Conservation (phyloP, 2,888 invertebrate genomes). For the Leucoma salicis region DNA sequence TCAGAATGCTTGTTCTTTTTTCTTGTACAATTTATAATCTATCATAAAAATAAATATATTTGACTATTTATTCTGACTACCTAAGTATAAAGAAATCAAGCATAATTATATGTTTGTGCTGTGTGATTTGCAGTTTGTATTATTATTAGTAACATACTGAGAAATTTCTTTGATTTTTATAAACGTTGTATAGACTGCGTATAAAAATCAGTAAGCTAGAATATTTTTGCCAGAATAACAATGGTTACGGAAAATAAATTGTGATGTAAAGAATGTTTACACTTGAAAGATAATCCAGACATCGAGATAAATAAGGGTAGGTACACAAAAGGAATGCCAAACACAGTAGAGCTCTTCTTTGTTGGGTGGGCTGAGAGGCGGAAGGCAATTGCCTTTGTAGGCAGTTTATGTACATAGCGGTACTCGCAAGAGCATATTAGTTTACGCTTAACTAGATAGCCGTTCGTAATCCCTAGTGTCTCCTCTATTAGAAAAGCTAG, state of each 20-base stretch:
- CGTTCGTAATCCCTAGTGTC: slow-evolving; percentile 8
- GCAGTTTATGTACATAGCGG: slow-evolving; percentile 53
- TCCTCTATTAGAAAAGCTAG: not conserved
- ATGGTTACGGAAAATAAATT: slow-evolving; percentile 23
- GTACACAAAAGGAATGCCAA: slow-evolving; percentile 56
- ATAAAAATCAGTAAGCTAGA: not conserved
- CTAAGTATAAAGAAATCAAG: too few species aligned
- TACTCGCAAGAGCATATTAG: slow-evolving; percentile 37
- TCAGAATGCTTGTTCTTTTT: too few species aligned
- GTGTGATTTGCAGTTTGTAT: too few species aligned
- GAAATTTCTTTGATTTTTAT: too few species aligned
- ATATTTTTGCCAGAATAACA: not conserved
- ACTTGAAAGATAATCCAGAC: slow-evolving; percentile 37
- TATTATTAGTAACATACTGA: too few species aligned
- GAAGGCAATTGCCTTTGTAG: slow-evolving; percentile 61
- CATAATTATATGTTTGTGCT: too few species aligned
- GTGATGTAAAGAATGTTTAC: slow-evolving; percentile 29
- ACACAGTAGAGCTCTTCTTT: slow-evolving; percentile 54
- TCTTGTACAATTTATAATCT: too few species aligned
- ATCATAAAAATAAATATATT: too few species aligned
- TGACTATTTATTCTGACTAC: too few species aligned
- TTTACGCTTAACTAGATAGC: slow-evolving; percentile 34
- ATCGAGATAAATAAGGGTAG: slow-evolving; percentile 40
- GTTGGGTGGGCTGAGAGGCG: slow-evolving; percentile 48
- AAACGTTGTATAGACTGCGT: too few species aligned